Base-by-base conservation (phyloP, 2,888 invertebrate genomes). In the Erebia epiphron region DNA sequence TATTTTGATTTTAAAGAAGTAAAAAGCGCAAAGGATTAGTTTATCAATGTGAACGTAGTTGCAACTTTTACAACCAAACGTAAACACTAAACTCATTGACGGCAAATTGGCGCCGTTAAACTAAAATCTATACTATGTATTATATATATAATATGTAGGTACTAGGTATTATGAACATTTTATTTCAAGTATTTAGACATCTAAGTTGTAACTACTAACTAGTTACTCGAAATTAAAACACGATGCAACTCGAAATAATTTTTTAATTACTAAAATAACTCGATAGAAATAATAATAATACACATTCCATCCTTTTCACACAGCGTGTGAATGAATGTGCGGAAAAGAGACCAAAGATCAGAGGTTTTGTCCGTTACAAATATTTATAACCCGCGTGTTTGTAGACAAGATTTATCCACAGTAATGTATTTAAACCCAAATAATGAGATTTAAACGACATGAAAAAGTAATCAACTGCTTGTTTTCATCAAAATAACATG, bases 41-140 rank as follows among this genome's bases (percentile, higher is more conserved):
- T 35, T 35, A 35, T 35, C 35, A 35, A 35, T 35, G 35, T 35
- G 35, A 35, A 35, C 35, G 35, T 35, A 35, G 35, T 69, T 71
- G 54, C 65, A 69, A 65, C 54, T 60, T 71, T 35, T 71, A 75
- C 76, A 73, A 77, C 75, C 76, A 75, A 78, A 76, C 79, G 77
- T 79, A 82, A 81, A 78, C 83, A 83, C 85, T 79, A 82, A 81
- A 78, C 83, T 83, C 85, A 85, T 86, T 85, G 85, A 84, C 76
- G 80, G 84, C 72, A 75, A 80, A 79, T 84, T 83, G 82, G 83
- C 85, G 84, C 85, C 82, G 78, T 11, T 54, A 18, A 52, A 16
- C 16, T 7, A 21, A 1, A 21, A 10, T 7, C 5, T 35, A 26
- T 2, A 26, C 35, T 35, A n/a, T n/a, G n/a, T n/a, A n/a, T n/a